Conservation (phyloP, 2,797 vertebrate genomes). For the Coregonus sp. region DNA sequence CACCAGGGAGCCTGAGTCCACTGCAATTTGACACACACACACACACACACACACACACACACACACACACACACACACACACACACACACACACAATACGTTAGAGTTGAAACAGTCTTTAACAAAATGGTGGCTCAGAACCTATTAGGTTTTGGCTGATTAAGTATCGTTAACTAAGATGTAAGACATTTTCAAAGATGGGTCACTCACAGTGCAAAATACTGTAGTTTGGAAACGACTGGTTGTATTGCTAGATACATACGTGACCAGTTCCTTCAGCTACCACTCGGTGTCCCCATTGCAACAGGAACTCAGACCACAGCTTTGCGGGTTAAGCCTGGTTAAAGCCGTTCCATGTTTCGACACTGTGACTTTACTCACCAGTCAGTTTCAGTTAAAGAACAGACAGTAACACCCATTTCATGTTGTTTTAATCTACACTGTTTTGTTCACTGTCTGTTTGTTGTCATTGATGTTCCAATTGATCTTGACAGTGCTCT, state of each 20-base stretch:
- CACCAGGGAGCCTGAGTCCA: slow-evolving; percentile 45
- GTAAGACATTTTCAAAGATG: no score
- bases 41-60: no score
- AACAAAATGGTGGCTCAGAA: no score
- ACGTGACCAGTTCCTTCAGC: background rate
- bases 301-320: slow-evolving; percentile 67
- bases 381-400: slow-evolving; percentile 30
- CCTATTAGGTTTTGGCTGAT: no score
- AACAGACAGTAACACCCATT: background rate
- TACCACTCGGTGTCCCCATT: slow-evolving; percentile 68
- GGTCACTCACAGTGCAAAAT: no score
- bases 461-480: background rate
- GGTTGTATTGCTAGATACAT: background rate
- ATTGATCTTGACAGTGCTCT: background rate
- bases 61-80: no score
- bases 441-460: background rate
- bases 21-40: background rate
- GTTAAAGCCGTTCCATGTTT: slow-evolving; percentile 59
- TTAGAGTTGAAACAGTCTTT: no score
- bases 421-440: background rate
- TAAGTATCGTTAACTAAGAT: no score
- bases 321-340: slow-evolving; percentile 53
- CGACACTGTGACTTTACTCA: slow-evolving; percentile 51
- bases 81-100: no score
- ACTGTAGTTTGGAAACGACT: no score